Evolutionary conservation across 2,113 vertebrate species (phyloP).

Genomic region (Furnarius figulus): DNA sequence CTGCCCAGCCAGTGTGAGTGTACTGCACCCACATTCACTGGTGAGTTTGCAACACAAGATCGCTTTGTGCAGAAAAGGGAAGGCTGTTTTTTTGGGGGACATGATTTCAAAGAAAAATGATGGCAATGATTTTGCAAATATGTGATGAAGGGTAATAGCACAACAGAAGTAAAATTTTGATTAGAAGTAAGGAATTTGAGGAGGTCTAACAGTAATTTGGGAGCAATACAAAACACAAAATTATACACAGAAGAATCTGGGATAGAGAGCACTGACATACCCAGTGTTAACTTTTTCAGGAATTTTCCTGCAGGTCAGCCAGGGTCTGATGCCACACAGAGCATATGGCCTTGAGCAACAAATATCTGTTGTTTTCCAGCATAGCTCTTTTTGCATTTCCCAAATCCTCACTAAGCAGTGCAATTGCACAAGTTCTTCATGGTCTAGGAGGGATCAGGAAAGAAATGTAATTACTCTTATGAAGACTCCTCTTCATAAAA

Average conservation of each 20-base stretch:
- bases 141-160: background rate
- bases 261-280: background rate
- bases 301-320: background rate
- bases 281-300: background rate
- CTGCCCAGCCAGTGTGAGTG: background rate
- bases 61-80: background rate
- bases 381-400: background rate
- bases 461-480: background rate
- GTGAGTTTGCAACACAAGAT: accelerated
- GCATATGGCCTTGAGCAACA: background rate
- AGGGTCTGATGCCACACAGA: background rate
- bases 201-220: background rate
- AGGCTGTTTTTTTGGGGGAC: background rate
- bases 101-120: background rate
- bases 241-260: background rate
- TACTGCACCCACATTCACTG: accelerated
- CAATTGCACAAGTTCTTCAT: background rate
- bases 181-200: background rate
- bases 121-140: background rate
- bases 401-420: background rate
- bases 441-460: background rate
- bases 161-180: background rate
- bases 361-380: background rate
- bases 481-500: background rate
- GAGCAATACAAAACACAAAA: background rate